Evolutionary conservation across 2,113 vertebrate genomes (phyloP).

Genomic region (Brachyistius frenatus): DNA sequence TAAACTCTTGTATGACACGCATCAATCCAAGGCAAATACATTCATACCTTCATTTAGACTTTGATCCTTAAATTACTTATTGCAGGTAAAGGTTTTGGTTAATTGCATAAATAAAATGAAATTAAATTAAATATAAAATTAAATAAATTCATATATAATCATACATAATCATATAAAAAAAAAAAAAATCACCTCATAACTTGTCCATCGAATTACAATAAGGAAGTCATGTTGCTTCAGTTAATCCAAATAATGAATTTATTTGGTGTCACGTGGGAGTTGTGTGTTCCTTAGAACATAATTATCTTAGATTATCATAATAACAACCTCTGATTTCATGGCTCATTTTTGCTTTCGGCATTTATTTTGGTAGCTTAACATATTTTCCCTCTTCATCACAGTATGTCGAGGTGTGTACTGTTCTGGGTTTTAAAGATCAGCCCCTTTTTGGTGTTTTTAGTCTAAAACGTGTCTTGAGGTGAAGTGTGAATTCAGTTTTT

Average conservation of each 20-base stretch:
- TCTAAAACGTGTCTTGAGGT: too few species aligned
- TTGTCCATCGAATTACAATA: neutral
- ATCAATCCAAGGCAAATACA: neutral
- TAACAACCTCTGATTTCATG: conserved; percentile 26
- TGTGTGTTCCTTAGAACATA: conserved; percentile 9
- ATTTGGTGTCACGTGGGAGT: neutral
- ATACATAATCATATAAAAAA: neutral
- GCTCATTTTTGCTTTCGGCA: conserved; percentile 20
- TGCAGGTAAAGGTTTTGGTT: neutral
- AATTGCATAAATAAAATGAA: neutral
- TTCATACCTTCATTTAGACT: neutral
- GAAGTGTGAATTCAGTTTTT: too few species aligned
- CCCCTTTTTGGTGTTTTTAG: too few species aligned
- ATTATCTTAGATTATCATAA: conserved; percentile 23
- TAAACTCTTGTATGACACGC: neutral
- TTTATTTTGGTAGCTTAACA: neutral
- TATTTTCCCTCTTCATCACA: neutral
- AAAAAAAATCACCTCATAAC: neutral
- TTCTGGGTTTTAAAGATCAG: too few species aligned
- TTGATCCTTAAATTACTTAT: neutral
- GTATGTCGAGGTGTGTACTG: neutral
- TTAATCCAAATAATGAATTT: conserved; percentile 4
- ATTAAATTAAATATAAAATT: neutral
- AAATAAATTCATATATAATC: neutral
- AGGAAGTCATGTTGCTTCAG: neutral